Evolutionary conservation across 2,113 vertebrate genomes (phyloP), one percentile per base, ranked within the genome.

Genomic region (Psilopsiagon aurifrons): DNA sequence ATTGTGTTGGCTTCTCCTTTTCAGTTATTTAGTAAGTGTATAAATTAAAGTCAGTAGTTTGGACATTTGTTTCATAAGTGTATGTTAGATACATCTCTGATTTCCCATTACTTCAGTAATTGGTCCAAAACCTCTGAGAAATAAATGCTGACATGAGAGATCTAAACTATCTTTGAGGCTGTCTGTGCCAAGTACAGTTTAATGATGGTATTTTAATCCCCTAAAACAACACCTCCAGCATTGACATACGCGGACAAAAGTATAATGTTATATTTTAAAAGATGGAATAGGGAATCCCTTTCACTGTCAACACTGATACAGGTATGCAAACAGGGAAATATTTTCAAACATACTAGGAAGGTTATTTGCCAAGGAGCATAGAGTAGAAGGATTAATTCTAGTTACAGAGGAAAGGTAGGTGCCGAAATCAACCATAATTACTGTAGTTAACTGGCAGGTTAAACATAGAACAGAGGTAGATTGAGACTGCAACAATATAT

Each of bases 21-120:
- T 97, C 79, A 95, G 87, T 97, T 94, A 97, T 96, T 97, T 94
- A 95, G 43, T 70, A 67, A 78, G 14, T 63, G 6, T 77, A 80
- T 91, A 95, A 96, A 91, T 91, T 84, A 81, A 92, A 97, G 75
- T 82, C 79, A 70, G 63, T 90, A 86, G 55, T 85, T 77, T 28
- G 54, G 66, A 70, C 39, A 39, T 85, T 60, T 92, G 27, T 93
- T 97, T 91, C 54, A 64, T 83, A 82, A 64, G 47, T 67, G 44
- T 82, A 94, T 91, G 70, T 86, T 85, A 96, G 43, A 49, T 54
- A 83, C 88, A 66, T 17, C 29, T 93, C 67, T 44, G 54, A 41
- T 60, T 92, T 92, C 64, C 90, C 49, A 55, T 94, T 95, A 84
- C n/a, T 83, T 93, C 47, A 49, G 67, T 47, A 94, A 80, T 35